Conservation (phyloP, 2,113 vertebrate species). For the Scatophagus argus region DNA sequence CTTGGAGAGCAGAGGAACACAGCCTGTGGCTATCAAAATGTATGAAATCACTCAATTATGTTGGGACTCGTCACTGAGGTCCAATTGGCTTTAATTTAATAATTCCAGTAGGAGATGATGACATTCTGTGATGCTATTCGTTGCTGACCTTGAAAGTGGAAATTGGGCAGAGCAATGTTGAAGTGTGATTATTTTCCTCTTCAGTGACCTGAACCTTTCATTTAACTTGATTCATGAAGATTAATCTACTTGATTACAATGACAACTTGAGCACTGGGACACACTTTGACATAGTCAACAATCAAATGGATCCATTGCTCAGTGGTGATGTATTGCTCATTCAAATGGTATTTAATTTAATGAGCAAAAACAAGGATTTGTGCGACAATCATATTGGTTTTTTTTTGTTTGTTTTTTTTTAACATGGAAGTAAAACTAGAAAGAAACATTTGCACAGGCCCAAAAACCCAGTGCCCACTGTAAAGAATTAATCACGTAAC, state of each 20-base stretch:
- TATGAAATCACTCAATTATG: conserved; percentile 18
- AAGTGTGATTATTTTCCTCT: conserved; percentile 53
- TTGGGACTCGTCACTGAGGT: conserved; percentile 12
- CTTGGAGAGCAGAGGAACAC: neutral
- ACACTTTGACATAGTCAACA: neutral
- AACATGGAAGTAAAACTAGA: neutral
- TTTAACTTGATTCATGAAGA: conserved; percentile 36
- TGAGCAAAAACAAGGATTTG: neutral
- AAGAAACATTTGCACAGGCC: too few relatives aligned
- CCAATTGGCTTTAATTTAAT: conserved; percentile 37
- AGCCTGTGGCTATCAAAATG: conserved; percentile 21
- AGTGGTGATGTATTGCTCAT: neutral
- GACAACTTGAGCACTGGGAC: conserved; percentile 24
- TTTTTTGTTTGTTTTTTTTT: too few relatives aligned
- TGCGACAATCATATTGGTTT: neutral
- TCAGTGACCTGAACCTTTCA: conserved; percentile 43
- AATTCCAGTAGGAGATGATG: conserved; percentile 35
- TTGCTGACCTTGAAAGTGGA: conserved; percentile 43
- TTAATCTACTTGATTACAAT: conserved; percentile 44
- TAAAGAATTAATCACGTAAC: neutral
- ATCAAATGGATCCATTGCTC: neutral
- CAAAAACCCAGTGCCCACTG: neutral
- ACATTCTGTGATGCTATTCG: conserved; percentile 17
- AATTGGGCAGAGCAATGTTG: conserved; percentile 32
- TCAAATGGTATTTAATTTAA: neutral